Percentiles rank a stretch among this genome's conserved stretches.
These are phyloP conservation scores for Coelopa frigida DNA, from an alignment of 1,140 invertebrate species.

Conservation along the genomic window DNA sequence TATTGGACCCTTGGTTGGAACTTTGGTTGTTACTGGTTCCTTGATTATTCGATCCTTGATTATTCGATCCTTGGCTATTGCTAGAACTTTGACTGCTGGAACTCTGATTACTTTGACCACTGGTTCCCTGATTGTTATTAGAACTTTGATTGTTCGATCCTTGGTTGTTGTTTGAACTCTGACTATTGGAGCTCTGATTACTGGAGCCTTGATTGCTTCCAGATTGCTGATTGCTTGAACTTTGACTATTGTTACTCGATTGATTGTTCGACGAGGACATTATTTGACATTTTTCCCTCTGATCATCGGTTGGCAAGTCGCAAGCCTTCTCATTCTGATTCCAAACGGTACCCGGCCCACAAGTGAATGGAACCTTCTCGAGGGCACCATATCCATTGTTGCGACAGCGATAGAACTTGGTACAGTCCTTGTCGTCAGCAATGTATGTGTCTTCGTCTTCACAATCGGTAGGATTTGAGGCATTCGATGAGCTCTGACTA, in stretches of 20 bases:
- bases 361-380: slow-evolving; percentile 54
- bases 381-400: slow-evolving; percentile 48
- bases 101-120: slow-evolving; percentile 1
- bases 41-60: slow-evolving; percentile 1
- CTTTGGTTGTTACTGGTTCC: background rate
- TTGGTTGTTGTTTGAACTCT: slow-evolving; percentile 4
- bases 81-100: background rate
- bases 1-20: background rate
- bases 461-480: slow-evolving; percentile 42
- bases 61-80: slow-evolving; percentile 2
- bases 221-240: slow-evolving; percentile 12
- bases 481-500: background rate
- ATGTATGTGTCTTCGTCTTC: slow-evolving; percentile 45
- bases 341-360: slow-evolving; percentile 55
- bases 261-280: slow-evolving; percentile 39
- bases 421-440: slow-evolving; percentile 42
- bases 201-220: slow-evolving; percentile 16
- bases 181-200: slow-evolving; percentile 11
- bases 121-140: background rate
- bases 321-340: slow-evolving; percentile 46
- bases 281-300: slow-evolving; percentile 51
- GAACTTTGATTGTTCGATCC: slow-evolving; percentile 13
- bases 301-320: slow-evolving; percentile 51
- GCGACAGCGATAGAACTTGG: slow-evolving; percentile 64
- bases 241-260: slow-evolving; percentile 9